Evolutionary conservation across 2,888 invertebrate genomes (phyloP), one percentile per base, ranked within the genome.

Genomic region (Koerneria pararmatus): DNA sequence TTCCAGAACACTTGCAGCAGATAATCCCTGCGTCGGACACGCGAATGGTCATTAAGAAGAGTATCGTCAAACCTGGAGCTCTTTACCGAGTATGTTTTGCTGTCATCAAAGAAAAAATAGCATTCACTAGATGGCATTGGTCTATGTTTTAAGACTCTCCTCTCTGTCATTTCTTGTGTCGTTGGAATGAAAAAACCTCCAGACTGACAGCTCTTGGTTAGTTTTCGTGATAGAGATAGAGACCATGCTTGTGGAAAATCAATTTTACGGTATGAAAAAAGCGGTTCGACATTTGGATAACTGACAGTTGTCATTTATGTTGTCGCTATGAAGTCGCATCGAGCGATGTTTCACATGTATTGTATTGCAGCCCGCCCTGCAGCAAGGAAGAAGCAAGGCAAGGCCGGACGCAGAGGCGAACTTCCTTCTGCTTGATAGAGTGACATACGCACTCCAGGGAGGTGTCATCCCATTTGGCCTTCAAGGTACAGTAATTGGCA

Each of bases 381-480:
- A 66, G 0, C 11, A 41, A 1, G 1, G 27, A 54, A 65, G 71
- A 31, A 78, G 77, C 53, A 72, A 72, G 57, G 66, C 83, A 15
- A 84, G 87, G 6, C 91, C 92, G 0, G 92, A 92, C 84, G 85
- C 88, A 0, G 86, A 85, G 8, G 88, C 89, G 0, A 87, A 87
- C 63, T 90, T 88, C 85, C 82, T 86, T 69, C 83, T 95, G 69
- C 89, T 91, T 79, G 95, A 97, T 85, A 88, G 95, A 61, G 89
- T 97, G 56, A 89, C 94, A 3, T 89, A 90, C 80, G 89, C 90
- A 0, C 87, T 90, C 35, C 88, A 88, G 37, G 88, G 89, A 62
- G 90, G 89, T 80, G 88, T 90, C 1, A 91, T 92, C 19, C 93
- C 94, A 0, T 84, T 91, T 4, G 95, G 93, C 31, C 24, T 64